Conservation (phyloP, 2,113 vertebrate genomes). For the Pituophis catenifer region DNA sequence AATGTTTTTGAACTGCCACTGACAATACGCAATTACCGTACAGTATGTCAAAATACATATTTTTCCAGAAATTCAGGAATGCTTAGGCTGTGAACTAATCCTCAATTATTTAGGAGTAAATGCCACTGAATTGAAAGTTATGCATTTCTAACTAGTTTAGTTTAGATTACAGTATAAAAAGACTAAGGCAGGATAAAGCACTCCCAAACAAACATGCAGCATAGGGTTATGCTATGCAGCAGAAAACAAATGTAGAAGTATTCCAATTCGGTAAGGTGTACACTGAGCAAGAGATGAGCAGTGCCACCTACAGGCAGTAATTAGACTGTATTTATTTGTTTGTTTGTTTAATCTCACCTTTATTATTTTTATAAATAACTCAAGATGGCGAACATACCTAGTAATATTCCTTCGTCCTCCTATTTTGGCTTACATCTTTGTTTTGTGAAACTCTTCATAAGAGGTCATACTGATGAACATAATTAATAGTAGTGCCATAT, state of each 20-base stretch:
- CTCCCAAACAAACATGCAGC: not conserved
- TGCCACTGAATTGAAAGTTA: not conserved
- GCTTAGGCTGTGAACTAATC: not conserved
- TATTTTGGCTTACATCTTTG: not conserved
- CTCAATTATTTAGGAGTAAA: not conserved
- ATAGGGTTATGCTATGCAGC: not conserved
- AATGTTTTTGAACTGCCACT: not conserved
- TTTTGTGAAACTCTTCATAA: not conserved
- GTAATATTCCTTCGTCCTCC: not conserved
- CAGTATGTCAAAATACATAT: not conserved
- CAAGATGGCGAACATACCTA: not conserved
- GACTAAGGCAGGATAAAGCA: not conserved
- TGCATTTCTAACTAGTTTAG: not conserved
- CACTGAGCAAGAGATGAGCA: not conserved
- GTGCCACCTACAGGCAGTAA: conserved; percentile 21
- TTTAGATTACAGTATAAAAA: not conserved
- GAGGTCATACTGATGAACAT: too few relatives aligned
- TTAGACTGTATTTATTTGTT: not conserved
- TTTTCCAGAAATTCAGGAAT: not conserved
- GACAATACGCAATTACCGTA: not conserved
- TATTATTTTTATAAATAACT: not conserved
- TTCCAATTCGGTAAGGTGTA: not conserved
- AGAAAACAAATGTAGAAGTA: not conserved
- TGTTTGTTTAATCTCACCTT: not conserved
- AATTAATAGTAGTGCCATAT: not conserved